A percentile compares a stretch with the other conserved stretches of the same genome.
These are phyloP conservation scores for Crossocerus cetratus DNA, from an alignment of 2,888 invertebrate genomes.

Conservation along the genomic window DNA sequence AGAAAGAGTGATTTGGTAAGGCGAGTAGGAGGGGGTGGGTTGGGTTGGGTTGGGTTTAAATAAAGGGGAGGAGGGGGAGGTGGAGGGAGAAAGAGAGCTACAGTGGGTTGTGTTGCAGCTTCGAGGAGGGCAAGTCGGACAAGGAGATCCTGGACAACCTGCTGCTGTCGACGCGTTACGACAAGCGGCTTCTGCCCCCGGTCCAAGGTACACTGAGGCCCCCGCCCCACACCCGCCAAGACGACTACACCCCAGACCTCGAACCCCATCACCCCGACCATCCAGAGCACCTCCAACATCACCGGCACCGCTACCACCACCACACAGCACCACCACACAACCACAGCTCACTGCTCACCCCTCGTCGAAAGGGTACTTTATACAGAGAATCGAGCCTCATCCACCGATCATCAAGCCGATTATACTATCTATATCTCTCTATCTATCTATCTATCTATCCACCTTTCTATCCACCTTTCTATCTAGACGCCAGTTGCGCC, in stretches of 20 bases:
- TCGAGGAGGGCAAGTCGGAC: conserved; percentile 94
- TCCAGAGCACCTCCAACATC: conserved; percentile 74
- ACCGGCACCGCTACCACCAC: conserved; percentile 72
- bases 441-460: no score
- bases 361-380: conserved; percentile 73
- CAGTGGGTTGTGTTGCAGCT: conserved; percentile 81
- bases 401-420: neutral
- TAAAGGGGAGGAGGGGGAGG: neutral
- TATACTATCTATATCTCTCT: no score
- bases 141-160: conserved; percentile 95
- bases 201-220: conserved; percentile 85
- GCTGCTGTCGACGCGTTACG: conserved; percentile 91
- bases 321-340: conserved; percentile 76
- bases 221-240: conserved; percentile 74
- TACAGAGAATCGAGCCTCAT: conserved; percentile 21
- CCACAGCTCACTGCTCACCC: conserved; percentile 75
- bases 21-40: no score
- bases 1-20: no score
- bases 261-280: conserved; percentile 73
- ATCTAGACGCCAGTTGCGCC: no score
- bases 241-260: conserved; percentile 73
- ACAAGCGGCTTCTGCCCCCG: conserved; percentile 94
- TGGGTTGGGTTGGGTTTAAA: no score
- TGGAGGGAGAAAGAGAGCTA: conserved; percentile 30
- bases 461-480: no score